These are phyloP conservation scores for Drosophila bocki DNA, from an alignment of 1,140 invertebrate species.

Conservation along the genomic window DNA sequence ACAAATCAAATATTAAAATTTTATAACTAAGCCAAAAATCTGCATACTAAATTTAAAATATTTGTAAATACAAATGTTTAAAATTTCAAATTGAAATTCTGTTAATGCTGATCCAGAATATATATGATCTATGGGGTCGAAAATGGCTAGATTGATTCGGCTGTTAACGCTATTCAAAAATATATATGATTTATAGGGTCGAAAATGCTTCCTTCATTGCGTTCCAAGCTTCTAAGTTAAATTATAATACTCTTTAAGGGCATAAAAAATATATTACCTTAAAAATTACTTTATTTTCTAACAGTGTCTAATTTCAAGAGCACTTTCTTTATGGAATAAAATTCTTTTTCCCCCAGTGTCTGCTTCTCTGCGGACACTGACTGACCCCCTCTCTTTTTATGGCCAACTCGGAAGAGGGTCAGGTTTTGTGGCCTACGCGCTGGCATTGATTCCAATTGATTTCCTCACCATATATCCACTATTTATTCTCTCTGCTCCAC, in stretches of 20 bases:
- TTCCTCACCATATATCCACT: neutral
- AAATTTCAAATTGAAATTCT: too few relatives aligned
- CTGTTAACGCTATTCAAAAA: neutral
- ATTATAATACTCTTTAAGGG: neutral
- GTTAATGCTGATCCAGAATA: neutral
- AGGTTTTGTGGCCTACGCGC: conserved; percentile 30
- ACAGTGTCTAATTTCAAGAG: neutral
- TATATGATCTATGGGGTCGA: neutral
- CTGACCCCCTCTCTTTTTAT: conserved; percentile 28
- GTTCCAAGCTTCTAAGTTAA: neutral
- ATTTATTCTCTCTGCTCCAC: neutral
- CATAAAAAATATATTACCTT: neutral
- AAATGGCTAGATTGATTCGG: neutral
- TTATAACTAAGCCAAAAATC: too few relatives aligned
- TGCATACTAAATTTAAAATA: too few relatives aligned
- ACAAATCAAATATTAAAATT: too few relatives aligned
- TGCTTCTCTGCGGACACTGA: neutral
- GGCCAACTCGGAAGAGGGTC: conserved; percentile 41
- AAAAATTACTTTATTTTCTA: neutral
- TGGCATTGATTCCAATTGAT: conserved; percentile 34
- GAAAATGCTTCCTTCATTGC: neutral
- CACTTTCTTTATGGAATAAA: neutral
- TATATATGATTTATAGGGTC: neutral
- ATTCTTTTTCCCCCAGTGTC: conserved; percentile 15
- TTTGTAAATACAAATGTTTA: too few relatives aligned